Conservation (phyloP, 2,888 invertebrate species). For the Hypercompe scribonia region DNA sequence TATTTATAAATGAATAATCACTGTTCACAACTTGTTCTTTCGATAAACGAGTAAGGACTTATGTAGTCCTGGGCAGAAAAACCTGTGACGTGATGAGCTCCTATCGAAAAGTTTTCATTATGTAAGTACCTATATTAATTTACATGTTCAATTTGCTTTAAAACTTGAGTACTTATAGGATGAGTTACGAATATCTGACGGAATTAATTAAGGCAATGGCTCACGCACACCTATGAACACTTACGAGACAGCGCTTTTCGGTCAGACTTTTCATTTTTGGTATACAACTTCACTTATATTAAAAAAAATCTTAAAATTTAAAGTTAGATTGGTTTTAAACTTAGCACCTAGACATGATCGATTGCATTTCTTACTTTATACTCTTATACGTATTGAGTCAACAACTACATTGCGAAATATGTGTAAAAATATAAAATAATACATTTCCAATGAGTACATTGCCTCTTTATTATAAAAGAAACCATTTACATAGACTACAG, state of each 20-base stretch:
- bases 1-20: not conserved
- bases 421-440: not conserved
- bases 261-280: not conserved
- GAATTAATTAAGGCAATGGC: not conserved
- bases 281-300: not conserved
- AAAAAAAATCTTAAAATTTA: not conserved
- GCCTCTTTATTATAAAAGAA: slow-evolving; percentile 25
- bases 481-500: slow-evolving; percentile 31
- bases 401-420: slow-evolving; percentile 2
- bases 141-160: not conserved
- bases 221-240: not conserved
- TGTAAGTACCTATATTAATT: not conserved
- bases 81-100: not conserved
- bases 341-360: not conserved
- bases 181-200: no score
- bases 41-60: not conserved
- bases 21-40: not conserved
- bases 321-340: not conserved
- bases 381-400: not conserved
- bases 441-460: slow-evolving; percentile 14
- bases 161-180: not conserved
- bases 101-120: not conserved
- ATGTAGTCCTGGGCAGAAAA: not conserved
- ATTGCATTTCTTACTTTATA: not conserved
- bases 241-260: not conserved